Evolutionary conservation across 2,113 vertebrate genomes (phyloP), one percentile per base, ranked within the genome.

Genomic region (Cavia aperea): DNA sequence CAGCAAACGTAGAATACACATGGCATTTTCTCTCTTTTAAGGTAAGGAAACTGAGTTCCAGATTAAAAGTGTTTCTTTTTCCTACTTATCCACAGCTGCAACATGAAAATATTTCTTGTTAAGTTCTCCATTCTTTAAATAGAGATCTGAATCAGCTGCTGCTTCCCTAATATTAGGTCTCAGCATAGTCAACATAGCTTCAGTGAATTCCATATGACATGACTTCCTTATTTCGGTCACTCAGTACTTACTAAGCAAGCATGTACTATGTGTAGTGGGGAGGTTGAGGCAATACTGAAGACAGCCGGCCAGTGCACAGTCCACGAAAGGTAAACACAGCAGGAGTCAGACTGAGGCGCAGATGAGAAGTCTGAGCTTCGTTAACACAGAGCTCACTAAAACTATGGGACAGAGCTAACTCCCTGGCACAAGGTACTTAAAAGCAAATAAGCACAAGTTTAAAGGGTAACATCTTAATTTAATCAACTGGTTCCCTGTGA

Each of bases 101-200:
- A 43, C 66, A 86, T 86, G 26, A 88, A 94, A 84, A 94, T 75
- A 65, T 73, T 65, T 93, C 75, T 87, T 11, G 46, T 83, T 29
- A 89, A 93, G 88, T 96, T 96, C 95, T 94, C 60, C 77, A 94
- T 95, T 96, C 94, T 95, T 91, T 94, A 96, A 96, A 96, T 94
- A 92, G 95, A 93, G 70, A 63, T n/a, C 62, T 95, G 91, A 96
- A 93, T 96, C 95, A 96, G 70, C 68, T 65, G n/a, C 39, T 49
- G 66, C 66, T 68, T 89, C 70, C 88, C 60, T 62, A 84, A 72
- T 10, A 72, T 26, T 56, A 62, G 81, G 93, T 58, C 87, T 95
- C 87, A 95, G 77, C 81, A 84, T 8, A 88, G 68, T 81, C 21
- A 75, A 62, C 6, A 3, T 24, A 70, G 36, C 72, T 88, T 93